phyloP scores from a whole-genome alignment of 2,888 invertebrate genomes.

The Ditula angustiorana region DNA sequence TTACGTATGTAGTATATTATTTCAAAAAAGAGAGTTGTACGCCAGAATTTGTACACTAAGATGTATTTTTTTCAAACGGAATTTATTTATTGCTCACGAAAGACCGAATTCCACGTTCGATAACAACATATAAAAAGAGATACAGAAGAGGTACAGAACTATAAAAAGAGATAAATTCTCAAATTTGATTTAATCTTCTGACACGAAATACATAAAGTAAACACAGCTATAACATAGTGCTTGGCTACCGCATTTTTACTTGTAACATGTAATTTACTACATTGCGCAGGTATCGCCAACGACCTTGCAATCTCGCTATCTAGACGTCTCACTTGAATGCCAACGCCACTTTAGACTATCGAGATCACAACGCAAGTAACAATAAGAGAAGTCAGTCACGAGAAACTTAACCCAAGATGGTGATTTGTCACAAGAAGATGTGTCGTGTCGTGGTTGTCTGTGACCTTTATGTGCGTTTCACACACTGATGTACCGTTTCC shows the following conservation, averaged over 20 bases:
- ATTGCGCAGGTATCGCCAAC: conserved; percentile 60
- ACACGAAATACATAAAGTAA: neutral
- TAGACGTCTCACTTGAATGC: conserved; percentile 75
- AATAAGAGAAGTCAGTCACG: neutral
- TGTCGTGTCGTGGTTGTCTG: neutral
- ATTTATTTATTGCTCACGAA: neutral
- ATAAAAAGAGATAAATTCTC: neutral
- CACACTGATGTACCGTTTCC: conserved; percentile 50
- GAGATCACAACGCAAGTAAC: conserved; percentile 14
- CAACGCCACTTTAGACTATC: conserved; percentile 54
- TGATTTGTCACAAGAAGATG: conserved; percentile 8
- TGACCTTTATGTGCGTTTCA: conserved; percentile 44
- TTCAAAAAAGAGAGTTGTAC: neutral
- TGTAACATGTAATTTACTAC: conserved; percentile 51
- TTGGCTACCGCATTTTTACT: conserved; percentile 40
- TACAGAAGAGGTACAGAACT: neutral
- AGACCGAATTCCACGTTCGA: neutral
- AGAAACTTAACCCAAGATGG: conserved; percentile 12
- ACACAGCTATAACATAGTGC: neutral
- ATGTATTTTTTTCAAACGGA: neutral
- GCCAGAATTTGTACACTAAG: no score
- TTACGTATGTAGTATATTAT: no score
- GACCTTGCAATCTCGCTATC: conserved; percentile 71
- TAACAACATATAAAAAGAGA: neutral
- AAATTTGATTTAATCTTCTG: neutral